phyloP scores from a whole-genome alignment of 2,888 invertebrate species.

The Pandemis cinnamomeana region DNA sequence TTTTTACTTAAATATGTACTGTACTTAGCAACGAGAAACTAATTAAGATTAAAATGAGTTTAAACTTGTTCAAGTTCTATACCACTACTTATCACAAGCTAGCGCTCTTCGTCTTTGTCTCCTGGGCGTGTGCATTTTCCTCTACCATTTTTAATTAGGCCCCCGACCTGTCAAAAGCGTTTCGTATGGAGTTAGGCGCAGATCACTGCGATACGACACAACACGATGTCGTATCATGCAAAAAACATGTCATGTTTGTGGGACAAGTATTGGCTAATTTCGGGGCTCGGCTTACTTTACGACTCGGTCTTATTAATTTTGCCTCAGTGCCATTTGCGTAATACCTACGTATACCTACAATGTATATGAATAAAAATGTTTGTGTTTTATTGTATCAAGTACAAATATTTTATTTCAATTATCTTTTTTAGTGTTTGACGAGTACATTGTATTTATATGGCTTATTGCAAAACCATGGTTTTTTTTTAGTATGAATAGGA shows the following conservation, averaged over 20 bases:
- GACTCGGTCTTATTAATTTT: constrained; percentile 17
- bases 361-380: neutral
- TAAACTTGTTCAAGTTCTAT: neutral
- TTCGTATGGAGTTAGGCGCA: neutral
- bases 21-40: no score
- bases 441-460: no score
- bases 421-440: neutral
- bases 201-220: constrained; percentile 5
- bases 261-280: constrained; percentile 8
- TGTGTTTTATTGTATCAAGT: no score
- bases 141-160: neutral
- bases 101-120: neutral
- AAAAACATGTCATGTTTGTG: neutral
- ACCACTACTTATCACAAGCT: neutral
- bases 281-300: constrained; percentile 8
- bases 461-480: no score
- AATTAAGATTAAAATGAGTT: no score
- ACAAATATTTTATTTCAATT: no score
- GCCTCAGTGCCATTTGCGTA: neutral
- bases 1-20: no score
- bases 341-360: neutral
- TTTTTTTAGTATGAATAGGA: no score
- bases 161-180: neutral
- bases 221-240: constrained; percentile 4
- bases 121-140: neutral